Percentiles rank a stretch among this genome's conserved stretches.
phyloP scores from a whole-genome alignment of 2,797 vertebrate species.

The Intellagama lesueurii region DNA sequence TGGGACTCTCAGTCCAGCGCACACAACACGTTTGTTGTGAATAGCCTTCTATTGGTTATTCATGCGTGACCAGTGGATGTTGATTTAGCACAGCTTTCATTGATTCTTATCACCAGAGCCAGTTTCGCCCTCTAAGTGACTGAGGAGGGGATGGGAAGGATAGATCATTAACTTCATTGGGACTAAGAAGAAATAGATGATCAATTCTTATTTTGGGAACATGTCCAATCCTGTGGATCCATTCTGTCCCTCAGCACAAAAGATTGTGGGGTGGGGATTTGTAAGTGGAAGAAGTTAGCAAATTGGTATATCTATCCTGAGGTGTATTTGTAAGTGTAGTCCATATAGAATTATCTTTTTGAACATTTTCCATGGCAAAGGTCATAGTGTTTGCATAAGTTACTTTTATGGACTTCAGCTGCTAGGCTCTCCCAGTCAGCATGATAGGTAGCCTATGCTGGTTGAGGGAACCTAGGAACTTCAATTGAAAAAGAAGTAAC shows the following conservation, averaged over 20 bases:
- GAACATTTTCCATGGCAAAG: not conserved
- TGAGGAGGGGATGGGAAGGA: not conserved
- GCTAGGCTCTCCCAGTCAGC: too few relatives aligned
- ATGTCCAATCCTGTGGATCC: slow-evolving; percentile 35
- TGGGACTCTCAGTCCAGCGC: not conserved
- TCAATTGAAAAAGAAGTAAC: too few relatives aligned
- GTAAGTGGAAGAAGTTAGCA: slow-evolving; percentile 29
- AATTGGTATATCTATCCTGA: slow-evolving; percentile 22
- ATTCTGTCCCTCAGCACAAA: not conserved
- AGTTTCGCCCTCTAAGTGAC: slow-evolving; percentile 22
- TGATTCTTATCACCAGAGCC: slow-evolving; percentile 4
- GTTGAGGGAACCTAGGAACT: not conserved
- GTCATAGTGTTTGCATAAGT: not conserved
- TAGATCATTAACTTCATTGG: slow-evolving; percentile 43
- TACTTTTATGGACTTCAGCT: too few relatives aligned
- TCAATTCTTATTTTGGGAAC: not conserved
- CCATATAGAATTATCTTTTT: not conserved
- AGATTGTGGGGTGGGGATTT: not conserved
- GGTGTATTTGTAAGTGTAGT: slow-evolving; percentile 6
- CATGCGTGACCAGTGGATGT: slow-evolving; percentile 3
- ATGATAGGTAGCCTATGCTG: too few relatives aligned
- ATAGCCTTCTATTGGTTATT: slow-evolving; percentile 14
- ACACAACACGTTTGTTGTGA: not conserved
- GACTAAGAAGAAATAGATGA: slow-evolving; percentile 49
- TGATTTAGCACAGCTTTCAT: not conserved